Evolutionary conservation across 2,888 invertebrate genomes (phyloP).

Genomic region (Epinotia demarniana): DNA sequence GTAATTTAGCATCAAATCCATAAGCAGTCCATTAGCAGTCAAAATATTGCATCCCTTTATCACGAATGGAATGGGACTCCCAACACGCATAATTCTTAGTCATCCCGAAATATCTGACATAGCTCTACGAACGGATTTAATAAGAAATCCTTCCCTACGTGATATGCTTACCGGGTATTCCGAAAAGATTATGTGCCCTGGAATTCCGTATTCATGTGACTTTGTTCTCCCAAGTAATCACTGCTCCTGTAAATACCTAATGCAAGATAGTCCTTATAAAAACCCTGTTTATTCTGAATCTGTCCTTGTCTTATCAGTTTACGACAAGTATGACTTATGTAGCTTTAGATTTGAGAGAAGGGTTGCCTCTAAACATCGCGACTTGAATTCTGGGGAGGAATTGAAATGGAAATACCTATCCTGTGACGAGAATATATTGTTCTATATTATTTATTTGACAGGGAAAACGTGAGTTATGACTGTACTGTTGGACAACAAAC

Average conservation of each 20-base stretch:
- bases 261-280: background rate
- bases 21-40: too few relatives aligned
- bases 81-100: background rate
- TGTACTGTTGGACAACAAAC: too few relatives aligned
- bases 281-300: conserved; percentile 10
- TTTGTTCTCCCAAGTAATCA: background rate
- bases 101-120: background rate
- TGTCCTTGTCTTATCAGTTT: conserved; percentile 15
- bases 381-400: background rate
- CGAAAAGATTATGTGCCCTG: background rate
- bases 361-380: background rate
- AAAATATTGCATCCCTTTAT: too few relatives aligned
- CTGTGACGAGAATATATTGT: background rate
- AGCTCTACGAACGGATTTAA: conserved; percentile 2
- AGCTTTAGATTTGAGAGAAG: conserved; percentile 8
- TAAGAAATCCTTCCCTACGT: conserved; percentile 21
- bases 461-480: too few relatives aligned
- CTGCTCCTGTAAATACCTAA: conserved; percentile 10
- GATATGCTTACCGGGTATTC: background rate
- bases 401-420: background rate
- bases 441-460: background rate
- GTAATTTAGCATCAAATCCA: too few relatives aligned
- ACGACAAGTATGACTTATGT: conserved; percentile 16
- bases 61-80: background rate
- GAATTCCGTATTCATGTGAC: background rate